Base-by-base conservation (phyloP, 2,113 vertebrate species). In the Chloebia gouldiae region DNA sequence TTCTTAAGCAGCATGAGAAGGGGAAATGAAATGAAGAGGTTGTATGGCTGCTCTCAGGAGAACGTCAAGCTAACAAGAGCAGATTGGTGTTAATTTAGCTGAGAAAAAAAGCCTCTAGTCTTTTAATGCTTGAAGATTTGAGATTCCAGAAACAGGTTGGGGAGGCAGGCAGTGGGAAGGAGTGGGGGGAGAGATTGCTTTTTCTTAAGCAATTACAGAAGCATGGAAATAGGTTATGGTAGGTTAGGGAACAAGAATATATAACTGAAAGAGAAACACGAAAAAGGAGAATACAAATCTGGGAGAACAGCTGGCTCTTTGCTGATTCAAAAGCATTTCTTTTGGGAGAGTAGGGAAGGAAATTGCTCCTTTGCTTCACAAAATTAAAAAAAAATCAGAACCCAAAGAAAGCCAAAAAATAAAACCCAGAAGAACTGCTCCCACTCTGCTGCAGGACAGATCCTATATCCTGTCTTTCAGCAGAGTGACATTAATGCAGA, bases 21-120 rank as follows among this genome's bases (percentile, higher is more conserved):
- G 40, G 56, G 60, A 92, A 91, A 92, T 81, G 54, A 96, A 92
- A 90, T 92, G 76, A 94, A 95, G 95, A 95, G 90, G 87, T 95
- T 95, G 85, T 75, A 79, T 90, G 88, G 89, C 92, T 95, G 72
- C 72, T 95, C 94, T 92, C 76, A 5, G 72, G 96, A 96, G 96
- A 92, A 49, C 0, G 0, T 54, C 81, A 76, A 60, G 79, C 81
- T 95, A 94, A 95, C 90, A 90, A 90, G 93, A 96, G 89, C 72
- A 95, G 93, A 95, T 95, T 94, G 71, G 72, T 96, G 93, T 94
- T 96, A 95, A 94, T 94, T 95, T 95, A 96, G 88, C 87, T 88
- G 81, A 84, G 89, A 31, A 81, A 95, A 93, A 72, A 83, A 86
- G 30, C 23, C 33, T 85, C 57, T 95, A 40, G 42, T 92, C 76